A percentile compares a stretch with the other conserved stretches of the same genome.
phyloP scores from a whole-genome alignment of 2,797 vertebrate genomes.

The Rhodeus uyekii region DNA sequence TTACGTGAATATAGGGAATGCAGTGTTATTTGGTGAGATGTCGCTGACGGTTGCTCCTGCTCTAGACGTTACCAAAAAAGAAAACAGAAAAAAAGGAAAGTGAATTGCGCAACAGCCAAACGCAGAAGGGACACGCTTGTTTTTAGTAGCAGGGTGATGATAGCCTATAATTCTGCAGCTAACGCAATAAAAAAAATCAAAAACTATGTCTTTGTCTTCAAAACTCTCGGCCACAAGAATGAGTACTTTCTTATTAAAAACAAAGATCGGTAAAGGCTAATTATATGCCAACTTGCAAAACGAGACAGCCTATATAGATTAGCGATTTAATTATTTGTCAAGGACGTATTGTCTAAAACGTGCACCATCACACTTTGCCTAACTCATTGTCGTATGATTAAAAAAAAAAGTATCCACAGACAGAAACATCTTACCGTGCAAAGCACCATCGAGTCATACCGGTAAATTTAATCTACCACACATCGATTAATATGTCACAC shows the following conservation, averaged over 20 bases:
- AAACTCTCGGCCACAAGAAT: background rate
- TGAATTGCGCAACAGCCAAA: constrained; percentile 16
- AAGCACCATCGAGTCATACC: constrained; percentile 35
- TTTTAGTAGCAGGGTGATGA: background rate
- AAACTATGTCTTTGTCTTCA: background rate
- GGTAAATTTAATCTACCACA: constrained; percentile 32
- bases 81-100: background rate
- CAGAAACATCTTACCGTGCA: constrained; percentile 47
- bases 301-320: background rate
- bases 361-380: background rate
- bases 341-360: background rate
- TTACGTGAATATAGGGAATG: background rate
- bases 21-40: background rate
- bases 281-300: background rate
- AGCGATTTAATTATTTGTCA: background rate
- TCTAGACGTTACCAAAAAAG: too few species aligned
- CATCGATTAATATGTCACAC: constrained; percentile 32
- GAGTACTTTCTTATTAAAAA: too few species aligned
- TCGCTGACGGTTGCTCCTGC: background rate
- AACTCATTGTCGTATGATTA: background rate
- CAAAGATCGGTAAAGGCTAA: background rate
- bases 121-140: background rate
- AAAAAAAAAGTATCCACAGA: constrained; percentile 13
- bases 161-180: background rate
- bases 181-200: background rate